Base-by-base conservation (phyloP, 2,113 vertebrate genomes). In the Rhynchomys soricoides region DNA sequence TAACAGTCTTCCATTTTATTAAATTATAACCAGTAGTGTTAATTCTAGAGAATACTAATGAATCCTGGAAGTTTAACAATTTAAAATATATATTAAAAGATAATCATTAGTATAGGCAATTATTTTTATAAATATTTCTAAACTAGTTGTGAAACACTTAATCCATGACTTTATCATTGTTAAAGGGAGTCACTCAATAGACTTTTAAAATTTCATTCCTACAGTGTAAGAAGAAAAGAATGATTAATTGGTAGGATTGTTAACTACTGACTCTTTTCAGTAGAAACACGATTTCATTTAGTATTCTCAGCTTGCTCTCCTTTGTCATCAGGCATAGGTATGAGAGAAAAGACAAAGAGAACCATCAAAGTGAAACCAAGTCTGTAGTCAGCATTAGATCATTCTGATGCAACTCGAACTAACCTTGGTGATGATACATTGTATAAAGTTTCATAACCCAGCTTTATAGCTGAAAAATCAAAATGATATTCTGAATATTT, bases 1-100 rank as follows among this genome's bases (percentile, higher is more conserved):
- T 74, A 87, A 89, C 88, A 62, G 89, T 43, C 52, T 86, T 93
- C 34, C 71, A 70, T 87, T 95, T 91, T 95, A 89, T 91, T 95
- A 89, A 95, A 83, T 68, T 86, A 89, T 77, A 93, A 96, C 93
- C 4, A 3, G 64, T 77, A 57, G 17, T 68, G 13, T 88, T 81
- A 21, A 34, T 50, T 26, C 68, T 81, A 45, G 2, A 78, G 68
- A 93, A 95, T 78, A 37, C 57, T 17, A 90, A 83, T 2, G 34
- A 85, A 48, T 90, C 12, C 79, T 57, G 7, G 86, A 16, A 74
- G 12, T 94, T 96, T 78, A 88, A 29, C 88, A 92, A 64, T 15
- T 92, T 2, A 37, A 92, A 92, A 81, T 57, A 87, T 37, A 29
- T 22, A 24, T 2, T 59, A 88, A 96, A 93, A 88, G 5, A 22